Conservation (phyloP, 2,113 vertebrate species). For the Corydoras sp. region DNA sequence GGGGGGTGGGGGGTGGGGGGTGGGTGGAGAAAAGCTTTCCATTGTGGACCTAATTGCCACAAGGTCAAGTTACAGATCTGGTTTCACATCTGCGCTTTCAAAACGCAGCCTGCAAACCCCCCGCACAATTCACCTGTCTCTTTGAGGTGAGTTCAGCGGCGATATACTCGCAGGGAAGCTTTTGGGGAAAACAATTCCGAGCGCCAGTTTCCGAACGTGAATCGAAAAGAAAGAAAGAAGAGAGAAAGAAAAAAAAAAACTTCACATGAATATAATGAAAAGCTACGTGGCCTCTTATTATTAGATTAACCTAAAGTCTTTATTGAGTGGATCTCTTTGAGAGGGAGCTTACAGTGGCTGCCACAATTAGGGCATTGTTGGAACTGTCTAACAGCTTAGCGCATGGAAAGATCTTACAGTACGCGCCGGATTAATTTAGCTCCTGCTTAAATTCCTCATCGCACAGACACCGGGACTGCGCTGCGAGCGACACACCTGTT, state of each 20-base stretch:
- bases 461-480: conserved; percentile 10
- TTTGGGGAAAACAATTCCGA: conserved; percentile 37
- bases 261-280: not conserved
- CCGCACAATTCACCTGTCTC: conserved; percentile 67
- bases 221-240: not conserved
- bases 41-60: conserved; percentile 74
- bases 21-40: conserved; percentile 44
- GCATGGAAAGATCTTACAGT: conserved; percentile 33
- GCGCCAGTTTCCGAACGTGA: not conserved
- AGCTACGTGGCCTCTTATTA: not conserved
- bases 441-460: conserved; percentile 53
- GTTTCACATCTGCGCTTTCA: conserved; percentile 70
- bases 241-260: not conserved
- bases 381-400: conserved; percentile 34
- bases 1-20: not conserved
- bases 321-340: conserved; percentile 45
- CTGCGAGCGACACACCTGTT: conserved; percentile 62
- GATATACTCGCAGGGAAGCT: conserved; percentile 67
- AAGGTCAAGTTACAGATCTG: conserved; percentile 64
- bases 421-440: conserved; percentile 31
- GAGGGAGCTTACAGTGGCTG: conserved; percentile 46
- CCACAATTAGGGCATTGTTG: conserved; percentile 46
- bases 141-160: conserved; percentile 60
- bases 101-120: conserved; percentile 56
- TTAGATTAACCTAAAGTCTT: not conserved